These are phyloP conservation scores for Cerceris ruficornis DNA, from an alignment of 2,888 invertebrate genomes.

Conservation along the genomic window DNA sequence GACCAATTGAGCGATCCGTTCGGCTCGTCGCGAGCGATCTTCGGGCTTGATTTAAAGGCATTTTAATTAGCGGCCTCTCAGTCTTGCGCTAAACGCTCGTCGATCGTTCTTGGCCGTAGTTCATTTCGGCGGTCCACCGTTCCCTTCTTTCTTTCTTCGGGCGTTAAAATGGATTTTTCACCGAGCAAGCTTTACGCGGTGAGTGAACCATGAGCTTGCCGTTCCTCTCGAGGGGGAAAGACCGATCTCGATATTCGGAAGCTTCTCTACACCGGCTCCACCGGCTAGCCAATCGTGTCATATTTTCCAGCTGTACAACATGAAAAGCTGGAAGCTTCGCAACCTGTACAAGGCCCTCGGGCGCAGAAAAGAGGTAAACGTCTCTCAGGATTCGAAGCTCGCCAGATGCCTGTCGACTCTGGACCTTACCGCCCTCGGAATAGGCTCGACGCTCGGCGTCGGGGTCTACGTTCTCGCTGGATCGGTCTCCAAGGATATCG, in stretches of 20 bases:
- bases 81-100: slow-evolving; percentile 39
- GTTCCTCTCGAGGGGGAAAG: neutral
- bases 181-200: slow-evolving; percentile 50
- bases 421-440: slow-evolving; percentile 92
- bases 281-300: neutral
- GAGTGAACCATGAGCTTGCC: slow-evolving; percentile 4
- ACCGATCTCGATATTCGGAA: neutral
- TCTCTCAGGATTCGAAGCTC: slow-evolving; percentile 75
- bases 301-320: slow-evolving; percentile 60
- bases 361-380: slow-evolving; percentile 70
- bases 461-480: slow-evolving; percentile 96
- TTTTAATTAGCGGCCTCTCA: slow-evolving; percentile 53
- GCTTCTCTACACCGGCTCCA: neutral
- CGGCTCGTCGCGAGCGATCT: slow-evolving; percentile 14
- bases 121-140: too few relatives aligned
- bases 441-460: slow-evolving; percentile 93
- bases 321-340: slow-evolving; percentile 57
- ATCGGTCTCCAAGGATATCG: slow-evolving; percentile 89
- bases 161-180: slow-evolving; percentile 52
- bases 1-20: slow-evolving; percentile 57
- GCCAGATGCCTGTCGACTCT: slow-evolving; percentile 90
- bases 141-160: neutral
- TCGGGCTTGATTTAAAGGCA: slow-evolving; percentile 45
- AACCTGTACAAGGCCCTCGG: slow-evolving; percentile 64
- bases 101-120: too few relatives aligned